Evolutionary conservation across 2,888 invertebrate species (phyloP).

Genomic region (Hyalella azteca): DNA sequence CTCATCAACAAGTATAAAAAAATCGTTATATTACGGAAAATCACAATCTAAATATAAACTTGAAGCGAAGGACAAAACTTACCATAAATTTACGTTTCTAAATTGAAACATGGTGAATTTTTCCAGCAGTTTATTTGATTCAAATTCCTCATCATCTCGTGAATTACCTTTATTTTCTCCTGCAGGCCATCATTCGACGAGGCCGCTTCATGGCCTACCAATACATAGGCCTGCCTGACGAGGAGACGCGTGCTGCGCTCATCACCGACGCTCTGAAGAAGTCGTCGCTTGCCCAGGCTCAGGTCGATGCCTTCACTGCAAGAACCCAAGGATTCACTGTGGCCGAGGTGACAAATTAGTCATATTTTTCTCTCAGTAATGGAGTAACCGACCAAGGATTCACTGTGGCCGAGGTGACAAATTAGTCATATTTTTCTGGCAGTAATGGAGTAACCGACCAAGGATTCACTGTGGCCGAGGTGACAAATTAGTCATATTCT

Average conservation of each 20-base stretch:
- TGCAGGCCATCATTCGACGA: slow-evolving; percentile 48
- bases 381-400: too few species aligned
- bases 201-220: slow-evolving; percentile 49
- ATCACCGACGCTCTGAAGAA: neutral
- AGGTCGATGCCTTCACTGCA: neutral
- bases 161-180: neutral
- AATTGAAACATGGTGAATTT: too few species aligned
- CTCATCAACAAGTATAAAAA: too few species aligned
- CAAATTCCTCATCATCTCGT: neutral
- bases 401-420: slow-evolving; percentile 47
- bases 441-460: too few species aligned
- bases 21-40: too few species aligned
- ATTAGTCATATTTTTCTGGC: neutral
- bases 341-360: slow-evolving; percentile 42
- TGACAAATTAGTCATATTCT: neutral
- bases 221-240: slow-evolving; percentile 40
- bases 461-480: slow-evolving; percentile 46
- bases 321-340: slow-evolving; percentile 40
- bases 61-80: too few species aligned
- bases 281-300: neutral
- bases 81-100: too few species aligned
- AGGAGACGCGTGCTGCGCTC: slow-evolving; percentile 34
- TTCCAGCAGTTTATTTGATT: neutral
- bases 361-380: neutral
- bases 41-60: too few species aligned